phyloP scores from a whole-genome alignment of 2,888 invertebrate genomes.

The Cryptocheilus praepositus region DNA sequence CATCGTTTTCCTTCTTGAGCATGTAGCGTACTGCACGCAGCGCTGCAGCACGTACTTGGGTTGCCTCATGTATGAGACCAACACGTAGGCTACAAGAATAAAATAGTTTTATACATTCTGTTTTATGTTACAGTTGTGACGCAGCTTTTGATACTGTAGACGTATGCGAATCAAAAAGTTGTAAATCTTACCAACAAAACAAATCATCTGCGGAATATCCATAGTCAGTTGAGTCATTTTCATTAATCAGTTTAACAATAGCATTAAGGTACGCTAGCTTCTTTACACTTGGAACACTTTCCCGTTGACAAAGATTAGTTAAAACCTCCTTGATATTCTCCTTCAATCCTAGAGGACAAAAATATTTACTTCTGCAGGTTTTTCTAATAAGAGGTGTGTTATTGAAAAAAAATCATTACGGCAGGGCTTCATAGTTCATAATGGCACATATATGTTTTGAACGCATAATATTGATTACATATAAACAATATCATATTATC shows the following conservation, averaged over 20 bases:
- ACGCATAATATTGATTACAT: too few species aligned
- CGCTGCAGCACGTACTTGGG: conserved; percentile 92
- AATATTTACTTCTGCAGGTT: too few species aligned
- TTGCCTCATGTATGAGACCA: conserved; percentile 89
- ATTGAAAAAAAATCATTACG: too few species aligned
- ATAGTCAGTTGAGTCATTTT: conserved; percentile 78
- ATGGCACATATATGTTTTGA: too few species aligned
- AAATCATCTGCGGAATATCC: conserved; percentile 88
- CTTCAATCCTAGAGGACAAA: conserved; percentile 73
- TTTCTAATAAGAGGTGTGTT: neutral
- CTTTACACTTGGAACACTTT: conserved; percentile 83
- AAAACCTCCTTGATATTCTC: conserved; percentile 79
- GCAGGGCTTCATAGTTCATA: too few species aligned
- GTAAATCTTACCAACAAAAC: conserved; percentile 82
- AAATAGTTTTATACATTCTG: neutral
- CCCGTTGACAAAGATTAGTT: conserved; percentile 79
- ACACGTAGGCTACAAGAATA: conserved; percentile 84
- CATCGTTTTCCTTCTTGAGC: conserved; percentile 85
- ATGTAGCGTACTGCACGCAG: conserved; percentile 91
- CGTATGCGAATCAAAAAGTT: conserved; percentile 1
- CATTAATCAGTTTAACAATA: conserved; percentile 86
- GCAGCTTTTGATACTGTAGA: conserved; percentile 3
- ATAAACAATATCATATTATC: too few species aligned
- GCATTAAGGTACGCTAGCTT: conserved; percentile 92
- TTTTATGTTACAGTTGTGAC: too few species aligned